Evolutionary conservation across 2,888 invertebrate species (phyloP), one percentile per base, ranked within the genome.

Genomic region (Trilocha varians): DNA sequence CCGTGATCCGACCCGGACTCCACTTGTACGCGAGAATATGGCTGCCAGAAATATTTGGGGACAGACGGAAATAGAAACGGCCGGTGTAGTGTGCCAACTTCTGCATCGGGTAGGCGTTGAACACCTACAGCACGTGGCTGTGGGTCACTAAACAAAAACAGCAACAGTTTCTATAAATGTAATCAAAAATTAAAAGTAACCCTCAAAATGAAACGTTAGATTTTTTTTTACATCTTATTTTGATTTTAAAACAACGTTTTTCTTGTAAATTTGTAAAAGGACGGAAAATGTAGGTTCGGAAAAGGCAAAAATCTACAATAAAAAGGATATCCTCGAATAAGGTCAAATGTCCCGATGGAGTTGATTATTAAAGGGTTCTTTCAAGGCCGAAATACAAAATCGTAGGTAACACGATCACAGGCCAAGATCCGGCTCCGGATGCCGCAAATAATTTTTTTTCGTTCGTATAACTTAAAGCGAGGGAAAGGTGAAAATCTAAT

Each of bases 31-130:
- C 65, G 70, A 59, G 61, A 64, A 70, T 73, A 72, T 73, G 67
- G 65, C 61, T 82, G 84, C 83, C 83, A 83, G 79, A 78, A 79
- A 77, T 83, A 77, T 80, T 76, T 78, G 76, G 76, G 74, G 78
- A 74, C 77, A 70, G 69, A 62, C 79, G 62, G 70, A 75, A 84
- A 84, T 84, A 85, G 82, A 75, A 59, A 50, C 63, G 72, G 55
- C 62, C 72, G 70, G 71, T 56, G 70, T 56, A 55, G 53, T 67
- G 75, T 83, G 85, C 84, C 84, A 84, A 83, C 70, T 76, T 58
- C 67, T 69, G 69, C 70, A 65, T 65, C 53, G 62, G 60, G 59
- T 60, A 63, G 69, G 64, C 64, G 60, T 57, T 54, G 59, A 64
- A 61, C 66, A 66, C 62, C 57, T 58, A 59, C 53, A 67, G 66